These are phyloP conservation scores for Phengaris arion DNA, from an alignment of 2,888 invertebrate species.

Conservation along the genomic window DNA sequence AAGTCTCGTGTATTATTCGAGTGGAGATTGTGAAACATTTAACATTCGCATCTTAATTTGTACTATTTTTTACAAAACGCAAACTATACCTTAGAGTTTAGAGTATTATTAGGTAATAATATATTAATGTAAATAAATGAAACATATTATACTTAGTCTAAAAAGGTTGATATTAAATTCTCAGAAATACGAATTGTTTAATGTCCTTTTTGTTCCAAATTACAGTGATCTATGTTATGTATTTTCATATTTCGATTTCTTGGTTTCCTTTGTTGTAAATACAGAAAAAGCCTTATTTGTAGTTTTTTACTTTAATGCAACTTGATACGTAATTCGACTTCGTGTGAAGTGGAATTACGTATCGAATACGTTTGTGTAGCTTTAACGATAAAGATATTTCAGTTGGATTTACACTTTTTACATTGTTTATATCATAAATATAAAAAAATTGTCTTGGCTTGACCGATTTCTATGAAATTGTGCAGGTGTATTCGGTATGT, in stretches of 20 bases:
- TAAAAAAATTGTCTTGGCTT: no score
- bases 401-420: neutral
- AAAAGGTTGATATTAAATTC: no score
- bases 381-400: neutral
- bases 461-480: no score
- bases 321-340: neutral
- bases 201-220: neutral
- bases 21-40: slow-evolving; percentile 31
- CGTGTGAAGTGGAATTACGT: no score
- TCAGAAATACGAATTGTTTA: no score
- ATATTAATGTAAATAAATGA: no score
- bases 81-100: no score
- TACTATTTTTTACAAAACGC: no score
- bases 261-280: neutral
- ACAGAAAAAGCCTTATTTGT: neutral
- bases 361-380: neutral
- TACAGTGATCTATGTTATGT: neutral
- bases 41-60: neutral
- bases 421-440: no score
- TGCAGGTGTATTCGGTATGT: no score
- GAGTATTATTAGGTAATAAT: no score
- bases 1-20: slow-evolving; percentile 33
- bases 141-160: no score
- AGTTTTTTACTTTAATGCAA: neutral
- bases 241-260: neutral